Evolutionary conservation across 2,888 invertebrate genomes (phyloP).

Genomic region (Pediacus dermestoides): DNA sequence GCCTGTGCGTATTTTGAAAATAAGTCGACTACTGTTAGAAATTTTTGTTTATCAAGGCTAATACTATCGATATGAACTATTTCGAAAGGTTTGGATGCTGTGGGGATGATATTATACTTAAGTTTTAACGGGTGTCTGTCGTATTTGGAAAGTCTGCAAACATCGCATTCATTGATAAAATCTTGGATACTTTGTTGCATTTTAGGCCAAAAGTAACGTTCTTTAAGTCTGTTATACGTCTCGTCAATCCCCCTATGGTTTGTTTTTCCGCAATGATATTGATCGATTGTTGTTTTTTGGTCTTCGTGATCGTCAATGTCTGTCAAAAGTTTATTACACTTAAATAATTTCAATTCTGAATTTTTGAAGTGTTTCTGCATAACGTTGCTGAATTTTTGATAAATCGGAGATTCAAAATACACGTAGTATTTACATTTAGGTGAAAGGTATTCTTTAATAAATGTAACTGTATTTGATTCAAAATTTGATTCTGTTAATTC

Average conservation of each 20-base stretch:
- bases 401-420: conserved; percentile 6
- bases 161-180: conserved; percentile 6
- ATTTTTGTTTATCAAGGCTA: conserved; percentile 3
- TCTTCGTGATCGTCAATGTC: conserved; percentile 1
- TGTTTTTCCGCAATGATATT: conserved; percentile 1
- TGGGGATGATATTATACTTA: conserved; percentile 10
- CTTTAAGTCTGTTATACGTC: conserved; percentile 1
- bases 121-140: conserved; percentile 7
- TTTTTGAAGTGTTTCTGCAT: conserved; percentile 6
- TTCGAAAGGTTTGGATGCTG: conserved; percentile 10
- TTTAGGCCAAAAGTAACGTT: conserved; percentile 7
- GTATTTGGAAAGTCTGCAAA: conserved; percentile 1
- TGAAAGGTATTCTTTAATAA: conserved; percentile 3
- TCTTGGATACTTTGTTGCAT: conserved; percentile 4
- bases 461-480: not conserved
- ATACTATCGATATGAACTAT: conserved; percentile 5
- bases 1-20: conserved; percentile 10
- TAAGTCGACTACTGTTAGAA: conserved; percentile 4
- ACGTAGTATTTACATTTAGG: not conserved
- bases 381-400: conserved; percentile 1
- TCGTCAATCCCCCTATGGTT: conserved; percentile 7
- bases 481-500: not conserved
- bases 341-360: conserved; percentile 1
- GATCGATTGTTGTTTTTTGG: not conserved
- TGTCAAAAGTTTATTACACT: conserved; percentile 1